These are phyloP conservation scores for Antennarius maculatus DNA, from an alignment of 2,797 vertebrate genomes.

Conservation along the genomic window DNA sequence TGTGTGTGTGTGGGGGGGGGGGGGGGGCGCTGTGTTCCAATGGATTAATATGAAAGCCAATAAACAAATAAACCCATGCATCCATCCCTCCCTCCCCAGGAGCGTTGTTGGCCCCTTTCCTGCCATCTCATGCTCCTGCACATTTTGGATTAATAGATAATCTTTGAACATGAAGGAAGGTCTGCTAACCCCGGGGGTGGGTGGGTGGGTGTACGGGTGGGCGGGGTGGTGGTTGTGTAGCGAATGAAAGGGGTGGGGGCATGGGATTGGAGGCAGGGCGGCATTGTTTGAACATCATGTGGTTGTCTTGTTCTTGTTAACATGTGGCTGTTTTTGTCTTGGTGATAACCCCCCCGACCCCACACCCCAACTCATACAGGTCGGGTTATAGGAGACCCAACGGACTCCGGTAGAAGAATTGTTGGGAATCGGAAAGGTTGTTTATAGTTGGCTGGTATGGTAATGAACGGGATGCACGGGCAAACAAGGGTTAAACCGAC, in stretches of 20 bases:
- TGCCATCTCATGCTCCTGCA: slow-evolving; percentile 83
- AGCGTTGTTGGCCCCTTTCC: slow-evolving; percentile 75
- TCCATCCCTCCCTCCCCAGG: slow-evolving; percentile 61
- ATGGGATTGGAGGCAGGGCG: slow-evolving; percentile 72
- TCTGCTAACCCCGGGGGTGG: slow-evolving; percentile 78
- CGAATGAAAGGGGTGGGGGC: slow-evolving; percentile 66
- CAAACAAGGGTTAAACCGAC: too few relatives aligned
- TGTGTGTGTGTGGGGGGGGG: neutral
- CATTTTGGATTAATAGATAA: slow-evolving; percentile 91
- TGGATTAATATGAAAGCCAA: slow-evolving; percentile 86
- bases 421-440: slow-evolving; percentile 2
- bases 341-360: slow-evolving; percentile 67
- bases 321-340: slow-evolving; percentile 76
- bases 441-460: too few relatives aligned
- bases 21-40: slow-evolving; percentile 76
- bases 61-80: slow-evolving; percentile 84
- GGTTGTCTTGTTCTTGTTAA: slow-evolving; percentile 85
- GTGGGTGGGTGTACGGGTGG: slow-evolving; percentile 44
- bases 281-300: slow-evolving; percentile 83
- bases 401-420: slow-evolving; percentile 46
- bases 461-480: too few relatives aligned
- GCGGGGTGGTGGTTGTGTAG: slow-evolving; percentile 34
- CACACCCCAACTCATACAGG: slow-evolving; percentile 62
- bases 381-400: slow-evolving; percentile 63
- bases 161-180: slow-evolving; percentile 88